phyloP scores from a whole-genome alignment of 2,113 vertebrate genomes.

The Paramisgurnus dabryanus region DNA sequence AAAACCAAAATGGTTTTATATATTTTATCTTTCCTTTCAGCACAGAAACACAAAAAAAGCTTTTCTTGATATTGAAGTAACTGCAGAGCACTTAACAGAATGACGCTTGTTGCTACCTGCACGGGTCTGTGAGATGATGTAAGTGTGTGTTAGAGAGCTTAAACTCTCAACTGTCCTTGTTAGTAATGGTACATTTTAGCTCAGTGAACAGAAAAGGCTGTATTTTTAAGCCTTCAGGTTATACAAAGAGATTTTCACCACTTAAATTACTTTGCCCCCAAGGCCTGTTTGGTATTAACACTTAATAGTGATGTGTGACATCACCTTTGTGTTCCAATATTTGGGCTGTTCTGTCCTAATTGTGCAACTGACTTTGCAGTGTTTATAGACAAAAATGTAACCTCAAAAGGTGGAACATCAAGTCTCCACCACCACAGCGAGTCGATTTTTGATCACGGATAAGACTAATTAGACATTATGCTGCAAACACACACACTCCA shows the following conservation, averaged over 20 bases:
- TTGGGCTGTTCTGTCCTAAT: neutral
- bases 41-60: neutral
- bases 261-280: neutral
- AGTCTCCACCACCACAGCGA: neutral
- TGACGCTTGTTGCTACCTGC: neutral
- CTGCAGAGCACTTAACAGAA: neutral
- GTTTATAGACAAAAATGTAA: neutral
- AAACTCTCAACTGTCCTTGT: neutral
- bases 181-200: conserved; percentile 1
- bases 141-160: neutral
- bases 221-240: neutral
- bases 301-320: neutral
- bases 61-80: neutral
- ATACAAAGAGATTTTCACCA: neutral
- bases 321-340: neutral
- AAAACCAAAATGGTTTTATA: neutral
- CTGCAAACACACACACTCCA: neutral
- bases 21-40: neutral
- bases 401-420: neutral
- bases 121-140: neutral
- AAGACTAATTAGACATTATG: neutral
- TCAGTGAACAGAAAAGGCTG: neutral
- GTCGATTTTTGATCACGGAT: conserved; percentile 4
- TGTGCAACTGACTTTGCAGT: neutral
- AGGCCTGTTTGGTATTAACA: neutral